Percentiles rank a stretch among this genome's conserved stretches.
phyloP scores from a whole-genome alignment of 2,113 vertebrate genomes.

The Riparia riparia region DNA sequence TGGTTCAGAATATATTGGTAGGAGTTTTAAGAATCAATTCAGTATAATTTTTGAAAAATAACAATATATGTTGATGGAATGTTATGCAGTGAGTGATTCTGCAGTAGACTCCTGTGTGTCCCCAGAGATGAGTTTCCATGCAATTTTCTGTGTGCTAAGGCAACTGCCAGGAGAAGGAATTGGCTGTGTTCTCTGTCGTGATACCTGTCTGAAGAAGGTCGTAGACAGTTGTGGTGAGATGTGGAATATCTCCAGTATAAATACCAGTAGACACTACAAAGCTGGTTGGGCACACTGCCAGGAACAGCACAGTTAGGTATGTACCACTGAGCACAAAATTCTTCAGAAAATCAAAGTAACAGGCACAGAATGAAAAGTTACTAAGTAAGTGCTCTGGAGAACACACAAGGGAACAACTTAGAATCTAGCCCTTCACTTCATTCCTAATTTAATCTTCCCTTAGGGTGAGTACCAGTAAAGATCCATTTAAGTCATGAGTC shows the following conservation, averaged over 20 bases:
- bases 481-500: background rate
- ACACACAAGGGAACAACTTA: background rate
- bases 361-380: background rate
- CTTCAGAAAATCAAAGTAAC: background rate
- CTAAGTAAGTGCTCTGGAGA: background rate
- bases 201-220: background rate
- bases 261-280: background rate
- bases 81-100: background rate
- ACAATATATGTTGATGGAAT: background rate
- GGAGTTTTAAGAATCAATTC: background rate
- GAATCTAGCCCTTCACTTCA: background rate
- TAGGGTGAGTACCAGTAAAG: background rate
- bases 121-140: background rate
- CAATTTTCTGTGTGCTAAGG: background rate
- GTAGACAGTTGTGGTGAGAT: background rate
- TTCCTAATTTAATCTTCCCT: background rate
- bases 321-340: background rate
- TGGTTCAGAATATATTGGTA: background rate
- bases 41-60: background rate
- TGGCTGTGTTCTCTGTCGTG: background rate
- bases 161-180: background rate
- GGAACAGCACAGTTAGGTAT: background rate
- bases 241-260: background rate
- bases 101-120: background rate
- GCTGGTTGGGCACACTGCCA: background rate